Percentiles rank a stretch among this genome's conserved stretches.
These are phyloP conservation scores for Natrix natrix DNA, from an alignment of 2,797 vertebrate species.

Conservation along the genomic window DNA sequence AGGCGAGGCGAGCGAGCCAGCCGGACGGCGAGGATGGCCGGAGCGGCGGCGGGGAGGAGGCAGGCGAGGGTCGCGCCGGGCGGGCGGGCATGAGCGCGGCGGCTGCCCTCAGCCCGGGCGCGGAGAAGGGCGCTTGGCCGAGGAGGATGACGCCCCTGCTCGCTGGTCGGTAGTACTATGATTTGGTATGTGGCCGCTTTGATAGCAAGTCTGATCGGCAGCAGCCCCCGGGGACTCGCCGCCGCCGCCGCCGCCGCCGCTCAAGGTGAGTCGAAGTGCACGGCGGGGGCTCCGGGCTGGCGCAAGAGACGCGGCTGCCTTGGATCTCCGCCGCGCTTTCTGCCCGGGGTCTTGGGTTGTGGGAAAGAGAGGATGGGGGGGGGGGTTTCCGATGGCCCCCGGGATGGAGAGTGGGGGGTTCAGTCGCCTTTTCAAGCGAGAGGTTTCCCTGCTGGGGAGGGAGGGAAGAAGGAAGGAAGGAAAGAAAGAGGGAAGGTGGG, in stretches of 20 bases:
- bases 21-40: constrained; percentile 63
- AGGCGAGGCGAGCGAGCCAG: constrained; percentile 66
- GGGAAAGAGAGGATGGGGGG: neutral
- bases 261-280: constrained; percentile 97
- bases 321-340: neutral
- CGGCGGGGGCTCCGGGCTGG: neutral
- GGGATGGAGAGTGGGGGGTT: no score
- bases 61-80: constrained; percentile 64
- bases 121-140: constrained; percentile 83
- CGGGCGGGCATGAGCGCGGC: neutral
- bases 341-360: neutral
- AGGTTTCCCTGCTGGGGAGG: neutral
- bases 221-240: constrained; percentile 82
- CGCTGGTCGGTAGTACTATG: constrained; percentile 93
- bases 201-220: constrained; percentile 97
- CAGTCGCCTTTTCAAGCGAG: neutral
- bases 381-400: no score
- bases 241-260: constrained; percentile 83
- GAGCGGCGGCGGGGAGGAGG: constrained; percentile 69
- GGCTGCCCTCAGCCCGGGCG: constrained; percentile 66
- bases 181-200: constrained; percentile 99
- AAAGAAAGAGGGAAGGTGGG: no score
- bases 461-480: neutral
- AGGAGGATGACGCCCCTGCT: constrained; percentile 84
- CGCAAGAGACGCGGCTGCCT: neutral